Percentiles rank a stretch among this genome's conserved stretches.
phyloP scores from a whole-genome alignment of 2,113 vertebrate species.

The Piaya cayana region DNA sequence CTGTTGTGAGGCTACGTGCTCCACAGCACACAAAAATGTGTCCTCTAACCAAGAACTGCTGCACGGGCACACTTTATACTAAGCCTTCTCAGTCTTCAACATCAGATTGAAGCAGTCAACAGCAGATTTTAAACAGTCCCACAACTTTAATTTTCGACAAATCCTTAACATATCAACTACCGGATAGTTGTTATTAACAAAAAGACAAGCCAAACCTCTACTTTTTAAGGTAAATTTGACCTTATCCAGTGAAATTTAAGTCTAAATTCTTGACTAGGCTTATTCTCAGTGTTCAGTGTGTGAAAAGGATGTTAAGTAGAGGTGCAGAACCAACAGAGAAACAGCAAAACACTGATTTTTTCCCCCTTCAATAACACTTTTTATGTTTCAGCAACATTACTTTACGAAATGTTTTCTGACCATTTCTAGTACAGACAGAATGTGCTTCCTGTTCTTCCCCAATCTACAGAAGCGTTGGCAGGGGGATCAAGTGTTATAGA shows the following conservation, averaged over 20 bases:
- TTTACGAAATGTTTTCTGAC: not conserved
- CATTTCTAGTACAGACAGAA: not conserved
- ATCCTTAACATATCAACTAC: not conserved
- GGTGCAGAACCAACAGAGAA: not conserved
- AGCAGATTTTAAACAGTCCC: not conserved
- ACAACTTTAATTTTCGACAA: not conserved
- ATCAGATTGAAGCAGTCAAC: not conserved
- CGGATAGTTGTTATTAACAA: not conserved
- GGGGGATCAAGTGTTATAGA: not conserved
- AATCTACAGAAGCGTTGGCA: not conserved
- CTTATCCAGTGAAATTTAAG: not conserved
- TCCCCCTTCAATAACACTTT: not conserved
- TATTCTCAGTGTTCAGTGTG: not conserved
- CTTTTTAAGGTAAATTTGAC: not conserved
- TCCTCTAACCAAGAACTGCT: not conserved
- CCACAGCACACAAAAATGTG: not conserved
- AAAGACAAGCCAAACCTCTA: not conserved
- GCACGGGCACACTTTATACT: not conserved
- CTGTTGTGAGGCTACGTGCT: not conserved
- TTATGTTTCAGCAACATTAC: not conserved
- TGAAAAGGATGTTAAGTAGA: not conserved
- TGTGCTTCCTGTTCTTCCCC: not conserved
- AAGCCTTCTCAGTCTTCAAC: not conserved
- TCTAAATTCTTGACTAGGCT: not conserved
- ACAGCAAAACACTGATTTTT: not conserved